These are phyloP conservation scores for Brachyopa scutellaris DNA, from an alignment of 2,888 invertebrate species.

Conservation along the genomic window DNA sequence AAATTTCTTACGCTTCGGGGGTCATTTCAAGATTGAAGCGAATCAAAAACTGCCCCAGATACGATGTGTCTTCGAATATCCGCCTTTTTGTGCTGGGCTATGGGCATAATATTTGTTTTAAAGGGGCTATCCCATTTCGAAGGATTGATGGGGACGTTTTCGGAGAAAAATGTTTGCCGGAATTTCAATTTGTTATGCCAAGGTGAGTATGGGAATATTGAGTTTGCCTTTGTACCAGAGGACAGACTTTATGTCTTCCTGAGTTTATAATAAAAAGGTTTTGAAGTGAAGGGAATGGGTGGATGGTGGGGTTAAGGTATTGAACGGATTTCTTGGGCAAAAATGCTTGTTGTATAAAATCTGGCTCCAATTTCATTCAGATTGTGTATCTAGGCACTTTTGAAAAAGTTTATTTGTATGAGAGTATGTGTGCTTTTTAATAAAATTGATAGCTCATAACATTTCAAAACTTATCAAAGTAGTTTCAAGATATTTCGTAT, in stretches of 20 bases:
- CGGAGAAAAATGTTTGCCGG: conserved; percentile 8
- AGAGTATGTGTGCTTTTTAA: neutral
- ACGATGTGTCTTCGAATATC: conserved; percentile 2
- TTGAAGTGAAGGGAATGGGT: neutral
- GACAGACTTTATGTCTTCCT: conserved; percentile 13
- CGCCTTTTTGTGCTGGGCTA: conserved; percentile 5
- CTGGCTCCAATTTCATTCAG: neutral
- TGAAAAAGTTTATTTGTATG: neutral
- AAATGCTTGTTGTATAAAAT: neutral
- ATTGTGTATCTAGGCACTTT: neutral
- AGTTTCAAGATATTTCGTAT: too few relatives aligned
- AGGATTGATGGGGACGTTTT: conserved; percentile 40
- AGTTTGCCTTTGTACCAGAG: neutral
- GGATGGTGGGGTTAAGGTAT: too few relatives aligned
- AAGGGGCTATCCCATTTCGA: conserved; percentile 20
- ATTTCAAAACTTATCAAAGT: too few relatives aligned
- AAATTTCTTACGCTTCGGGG: conserved; percentile 43
- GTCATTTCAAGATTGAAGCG: conserved; percentile 39
- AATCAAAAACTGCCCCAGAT: conserved; percentile 37
- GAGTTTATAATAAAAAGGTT: conserved; percentile 23
- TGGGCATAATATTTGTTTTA: conserved; percentile 40
- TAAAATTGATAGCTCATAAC: too few relatives aligned
- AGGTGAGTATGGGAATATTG: neutral
- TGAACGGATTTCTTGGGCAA: neutral
- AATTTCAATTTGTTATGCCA: conserved; percentile 50